phyloP scores from a whole-genome alignment of 2,888 invertebrate genomes.

The Rotaria socialis region DNA sequence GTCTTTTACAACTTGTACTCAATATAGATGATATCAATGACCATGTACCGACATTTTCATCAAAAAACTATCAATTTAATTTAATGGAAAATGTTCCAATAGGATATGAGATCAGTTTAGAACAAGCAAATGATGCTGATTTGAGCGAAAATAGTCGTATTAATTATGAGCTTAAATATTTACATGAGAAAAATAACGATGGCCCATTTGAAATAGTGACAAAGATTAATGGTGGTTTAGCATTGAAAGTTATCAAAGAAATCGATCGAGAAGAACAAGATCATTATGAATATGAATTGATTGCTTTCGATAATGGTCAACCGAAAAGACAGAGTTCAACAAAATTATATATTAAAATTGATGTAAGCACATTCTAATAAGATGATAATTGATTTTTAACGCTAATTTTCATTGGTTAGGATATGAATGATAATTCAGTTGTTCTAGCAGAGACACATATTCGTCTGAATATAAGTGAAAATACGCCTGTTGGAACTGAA shows the following conservation, averaged over 20 bases:
- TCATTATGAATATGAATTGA: constrained; percentile 33
- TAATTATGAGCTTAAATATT: constrained; percentile 22
- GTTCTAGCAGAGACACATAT: constrained; percentile 5
- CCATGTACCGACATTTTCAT: constrained; percentile 36
- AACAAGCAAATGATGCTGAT: constrained; percentile 43
- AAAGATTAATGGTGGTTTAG: constrained; percentile 37
- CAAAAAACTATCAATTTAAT: not conserved
- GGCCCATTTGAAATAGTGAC: constrained; percentile 39
- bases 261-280: constrained; percentile 41
- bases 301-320: constrained; percentile 41
- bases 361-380: not conserved
- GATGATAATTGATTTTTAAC: not conserved
- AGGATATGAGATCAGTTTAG: constrained; percentile 37
- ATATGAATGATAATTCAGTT: constrained; percentile 42
- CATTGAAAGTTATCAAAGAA: constrained; percentile 16
- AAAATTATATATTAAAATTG: constrained; percentile 3
- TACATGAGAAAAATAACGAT: constrained; percentile 11
- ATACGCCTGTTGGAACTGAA: constrained; percentile 20
- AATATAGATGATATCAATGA: constrained; percentile 44
- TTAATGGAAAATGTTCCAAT: constrained; percentile 43
- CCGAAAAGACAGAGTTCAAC: not conserved
- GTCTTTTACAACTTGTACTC: constrained; percentile 40
- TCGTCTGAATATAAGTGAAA: constrained; percentile 39
- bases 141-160: constrained; percentile 30
- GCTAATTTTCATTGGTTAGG: not conserved